Conservation (phyloP, 2,888 invertebrate genomes). For the Harmothoe impar region DNA sequence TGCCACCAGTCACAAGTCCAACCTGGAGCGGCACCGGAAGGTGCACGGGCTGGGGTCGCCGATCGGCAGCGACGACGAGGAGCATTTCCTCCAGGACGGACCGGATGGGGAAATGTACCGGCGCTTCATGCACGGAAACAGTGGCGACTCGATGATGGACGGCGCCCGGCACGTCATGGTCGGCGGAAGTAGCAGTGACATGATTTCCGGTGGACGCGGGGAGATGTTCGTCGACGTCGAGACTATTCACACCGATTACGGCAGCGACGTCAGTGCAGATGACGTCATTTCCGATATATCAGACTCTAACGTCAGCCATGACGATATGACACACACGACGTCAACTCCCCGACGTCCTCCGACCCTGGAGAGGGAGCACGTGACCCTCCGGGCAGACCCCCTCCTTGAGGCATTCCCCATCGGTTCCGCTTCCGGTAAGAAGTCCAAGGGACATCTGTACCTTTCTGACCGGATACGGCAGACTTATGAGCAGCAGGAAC, state of each 20-base stretch:
- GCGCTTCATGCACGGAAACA: background rate
- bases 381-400: background rate
- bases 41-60: slow-evolving; percentile 73
- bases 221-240: slow-evolving; percentile 57
- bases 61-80: slow-evolving; percentile 47
- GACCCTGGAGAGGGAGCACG: background rate
- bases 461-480: slow-evolving; percentile 42
- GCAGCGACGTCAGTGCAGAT: background rate
- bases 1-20: slow-evolving; percentile 83
- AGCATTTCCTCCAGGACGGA: slow-evolving; percentile 54
- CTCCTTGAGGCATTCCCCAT: slow-evolving; percentile 46
- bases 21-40: slow-evolving; percentile 82
- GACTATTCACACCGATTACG: background rate
- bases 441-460: slow-evolving; percentile 27
- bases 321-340: background rate
- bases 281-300: background rate
- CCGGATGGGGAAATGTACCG: slow-evolving; percentile 43
- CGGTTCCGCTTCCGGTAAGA: background rate
- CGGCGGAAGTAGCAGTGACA: background rate
- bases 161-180: background rate
- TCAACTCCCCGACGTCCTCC: background rate
- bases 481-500: background rate
- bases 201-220: background rate
- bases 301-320: background rate
- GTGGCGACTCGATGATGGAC: background rate